A percentile compares a stretch with the other conserved stretches of the same genome.
Conservation (phyloP, 2,888 invertebrate species). For the Meandrusa payeni region DNA sequence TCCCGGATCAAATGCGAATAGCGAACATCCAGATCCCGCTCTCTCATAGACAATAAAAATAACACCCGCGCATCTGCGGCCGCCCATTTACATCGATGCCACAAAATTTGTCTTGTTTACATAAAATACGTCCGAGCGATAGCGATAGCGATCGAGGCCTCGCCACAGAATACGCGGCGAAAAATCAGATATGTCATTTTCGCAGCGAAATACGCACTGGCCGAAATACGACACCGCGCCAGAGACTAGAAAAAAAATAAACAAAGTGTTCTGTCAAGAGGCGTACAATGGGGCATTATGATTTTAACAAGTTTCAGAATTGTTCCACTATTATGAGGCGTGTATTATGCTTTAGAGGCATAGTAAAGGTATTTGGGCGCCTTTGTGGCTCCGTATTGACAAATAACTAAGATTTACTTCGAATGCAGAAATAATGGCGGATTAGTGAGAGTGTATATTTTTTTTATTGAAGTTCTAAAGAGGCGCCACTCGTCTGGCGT, state of each 20-base stretch:
- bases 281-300: constrained; percentile 75
- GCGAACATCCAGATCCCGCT: constrained; percentile 49
- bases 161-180: constrained; percentile 54
- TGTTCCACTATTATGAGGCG: constrained; percentile 75
- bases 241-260: constrained; percentile 44
- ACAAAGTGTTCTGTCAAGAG: constrained; percentile 67
- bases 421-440: constrained; percentile 72
- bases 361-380: constrained; percentile 76
- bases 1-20: constrained; percentile 76
- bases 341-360: constrained; percentile 74
- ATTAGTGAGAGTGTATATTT: constrained; percentile 54
- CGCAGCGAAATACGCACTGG: constrained; percentile 44
- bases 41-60: constrained; percentile 72
- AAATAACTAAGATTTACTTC: constrained; percentile 77
- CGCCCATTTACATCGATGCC: constrained; percentile 56
- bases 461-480: constrained; percentile 51
- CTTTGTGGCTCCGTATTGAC: constrained; percentile 79
- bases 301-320: constrained; percentile 77
- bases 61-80: constrained; percentile 75
- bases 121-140: constrained; percentile 71
- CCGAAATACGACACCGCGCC: constrained; percentile 57
- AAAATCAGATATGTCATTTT: constrained; percentile 58
- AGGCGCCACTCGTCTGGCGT: constrained; percentile 68
- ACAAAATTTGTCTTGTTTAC: constrained; percentile 77
- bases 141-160: constrained; percentile 69